Evolutionary conservation across 2,797 vertebrate genomes (phyloP).

Genomic region (Clarias fuscus): DNA sequence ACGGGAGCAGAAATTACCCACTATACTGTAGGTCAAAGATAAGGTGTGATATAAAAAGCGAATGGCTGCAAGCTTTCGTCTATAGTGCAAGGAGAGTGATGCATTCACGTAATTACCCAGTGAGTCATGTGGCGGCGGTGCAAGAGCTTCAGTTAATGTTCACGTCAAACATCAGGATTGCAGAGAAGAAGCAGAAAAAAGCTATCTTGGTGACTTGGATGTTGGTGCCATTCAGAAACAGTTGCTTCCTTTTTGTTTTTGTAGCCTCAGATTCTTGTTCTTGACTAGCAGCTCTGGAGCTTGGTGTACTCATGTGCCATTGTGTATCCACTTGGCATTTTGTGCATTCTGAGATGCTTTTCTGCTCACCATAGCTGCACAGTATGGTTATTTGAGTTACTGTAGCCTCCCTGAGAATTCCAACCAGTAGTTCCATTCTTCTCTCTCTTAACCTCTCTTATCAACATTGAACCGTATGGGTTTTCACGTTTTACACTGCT

Average conservation of each 20-base stretch:
- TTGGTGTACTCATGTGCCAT: not conserved
- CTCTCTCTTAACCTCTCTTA: not conserved
- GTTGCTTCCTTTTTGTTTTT: not conserved
- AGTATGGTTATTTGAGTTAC: not conserved
- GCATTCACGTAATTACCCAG: constrained; percentile 9
- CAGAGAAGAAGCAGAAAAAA: not conserved
- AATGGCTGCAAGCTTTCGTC: constrained; percentile 6
- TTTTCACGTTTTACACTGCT: not conserved
- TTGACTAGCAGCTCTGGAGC: not conserved
- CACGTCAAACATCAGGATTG: not conserved
- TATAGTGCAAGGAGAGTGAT: not conserved
- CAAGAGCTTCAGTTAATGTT: not conserved
- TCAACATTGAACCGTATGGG: not conserved
- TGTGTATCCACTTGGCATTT: not conserved
- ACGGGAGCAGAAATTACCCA: constrained; percentile 3
- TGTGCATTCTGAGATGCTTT: not conserved
- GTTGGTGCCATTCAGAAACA: not conserved
- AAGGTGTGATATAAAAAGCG: constrained; percentile 11
- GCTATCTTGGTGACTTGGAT: not conserved
- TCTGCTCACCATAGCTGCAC: not conserved
- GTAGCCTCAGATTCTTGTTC: too few relatives aligned
- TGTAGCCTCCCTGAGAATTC: not conserved
- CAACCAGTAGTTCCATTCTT: not conserved
- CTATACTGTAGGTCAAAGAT: constrained; percentile 11
- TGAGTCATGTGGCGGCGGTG: not conserved